Evolutionary conservation across 2,113 vertebrate genomes (phyloP), one percentile per base, ranked within the genome.

Genomic region (Acanthochromis polyacanthus): DNA sequence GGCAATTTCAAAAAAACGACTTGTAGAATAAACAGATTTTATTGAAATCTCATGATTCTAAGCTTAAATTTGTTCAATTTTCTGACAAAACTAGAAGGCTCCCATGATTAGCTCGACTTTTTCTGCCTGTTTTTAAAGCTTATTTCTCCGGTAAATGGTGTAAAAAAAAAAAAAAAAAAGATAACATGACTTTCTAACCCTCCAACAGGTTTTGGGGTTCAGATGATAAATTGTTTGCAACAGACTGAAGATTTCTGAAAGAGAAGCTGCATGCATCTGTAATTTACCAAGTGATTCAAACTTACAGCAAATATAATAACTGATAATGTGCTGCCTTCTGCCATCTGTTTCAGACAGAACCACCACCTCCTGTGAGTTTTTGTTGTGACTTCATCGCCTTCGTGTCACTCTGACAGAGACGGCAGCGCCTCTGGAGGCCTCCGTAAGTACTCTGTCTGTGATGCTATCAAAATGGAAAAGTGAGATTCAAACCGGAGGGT

Each of bases 401-500:
- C 15, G 22, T 83, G 61, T 86, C 76, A 84, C 14, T 22, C 77
- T 80, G 77, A 81, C 76, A 78, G 63, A 83, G 70, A 51, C 38
- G 46, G 70, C 75, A 46, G 64, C 17, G 77, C 62, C 84, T 85
- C 84, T 82, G 75, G 77, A 83, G 80, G 72, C 10, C 56, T 32
- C 19, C 22, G 12, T 80, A 56, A 79, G 80, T 73, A 83, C 67
- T 68, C 59, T 43, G 51, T 58, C 73, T 87, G 79, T 69, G 68
- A 85, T 20, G 55, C 67, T 57, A 82, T 69, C 79, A 67, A 78
- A 77, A 82, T 69, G 74, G 68, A 75, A 73, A 68, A 79, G 52
- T 55, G 65, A 81, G 56, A 74, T 64, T 63, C 75, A 72, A 86
- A 57, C 52, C 14, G 58, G 43, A 59, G 58, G 15, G 22, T 84